These are phyloP conservation scores for Ctenomys sociabilis DNA, from an alignment of 2,113 vertebrate species.

Conservation along the genomic window DNA sequence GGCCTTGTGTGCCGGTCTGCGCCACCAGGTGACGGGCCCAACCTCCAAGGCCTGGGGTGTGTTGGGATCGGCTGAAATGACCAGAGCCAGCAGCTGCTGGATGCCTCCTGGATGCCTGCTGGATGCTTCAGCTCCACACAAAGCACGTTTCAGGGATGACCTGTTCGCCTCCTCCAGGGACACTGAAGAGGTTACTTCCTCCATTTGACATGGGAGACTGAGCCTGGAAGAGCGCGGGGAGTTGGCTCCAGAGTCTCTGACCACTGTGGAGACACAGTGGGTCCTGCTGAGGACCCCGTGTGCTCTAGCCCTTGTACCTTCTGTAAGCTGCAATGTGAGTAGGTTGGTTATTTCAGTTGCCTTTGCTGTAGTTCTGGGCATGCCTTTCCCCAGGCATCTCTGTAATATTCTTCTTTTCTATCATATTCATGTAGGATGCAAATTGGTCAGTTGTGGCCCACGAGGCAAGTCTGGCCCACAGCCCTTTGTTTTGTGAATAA, in stretches of 20 bases:
- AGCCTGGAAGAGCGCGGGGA: background rate
- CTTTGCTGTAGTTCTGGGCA: background rate
- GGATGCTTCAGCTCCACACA: too few relatives aligned
- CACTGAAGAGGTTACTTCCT: background rate
- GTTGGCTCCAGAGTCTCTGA: background rate
- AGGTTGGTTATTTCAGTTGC: background rate
- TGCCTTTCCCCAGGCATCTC: background rate
- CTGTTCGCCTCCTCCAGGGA: background rate
- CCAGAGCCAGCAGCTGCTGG: background rate
- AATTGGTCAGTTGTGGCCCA: background rate
- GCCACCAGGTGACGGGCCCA: background rate
- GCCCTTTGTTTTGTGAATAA: conserved; percentile 38
- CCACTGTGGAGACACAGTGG: background rate
- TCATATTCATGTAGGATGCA: background rate
- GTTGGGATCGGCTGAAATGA: background rate
- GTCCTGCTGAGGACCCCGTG: too few relatives aligned
- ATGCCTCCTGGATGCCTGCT: too few relatives aligned
- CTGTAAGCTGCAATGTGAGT: background rate
- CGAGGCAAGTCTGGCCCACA: background rate
- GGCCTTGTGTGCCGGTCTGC: background rate
- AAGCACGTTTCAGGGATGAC: background rate
- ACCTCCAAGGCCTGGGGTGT: background rate
- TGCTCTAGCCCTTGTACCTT: background rate
- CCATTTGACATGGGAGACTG: background rate
- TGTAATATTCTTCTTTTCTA: background rate